phyloP scores from a whole-genome alignment of 2,888 invertebrate genomes.

The Nysson spinosus region DNA sequence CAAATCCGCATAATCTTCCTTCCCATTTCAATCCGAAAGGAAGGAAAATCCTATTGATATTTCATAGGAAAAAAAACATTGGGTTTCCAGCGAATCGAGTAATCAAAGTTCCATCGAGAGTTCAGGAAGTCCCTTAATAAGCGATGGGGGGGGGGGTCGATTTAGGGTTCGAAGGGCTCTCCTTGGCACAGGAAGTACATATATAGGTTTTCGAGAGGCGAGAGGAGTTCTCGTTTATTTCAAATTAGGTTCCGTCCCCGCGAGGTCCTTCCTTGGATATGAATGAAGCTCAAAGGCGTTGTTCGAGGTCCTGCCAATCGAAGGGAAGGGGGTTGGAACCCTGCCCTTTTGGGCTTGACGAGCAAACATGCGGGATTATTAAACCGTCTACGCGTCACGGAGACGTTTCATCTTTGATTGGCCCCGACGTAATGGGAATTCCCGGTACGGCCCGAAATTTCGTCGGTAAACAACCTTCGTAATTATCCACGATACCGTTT shows the following conservation, averaged over 20 bases:
- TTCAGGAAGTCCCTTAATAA: conserved; percentile 6
- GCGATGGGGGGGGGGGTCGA: not conserved
- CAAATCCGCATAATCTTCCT: too few relatives aligned
- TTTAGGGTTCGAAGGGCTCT: not conserved
- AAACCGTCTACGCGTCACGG: conserved; percentile 62
- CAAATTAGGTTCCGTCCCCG: conserved; percentile 53
- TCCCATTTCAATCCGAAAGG: too few relatives aligned
- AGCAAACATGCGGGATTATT: conserved; percentile 74
- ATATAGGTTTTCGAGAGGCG: not conserved
- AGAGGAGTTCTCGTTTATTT: conserved; percentile 59
- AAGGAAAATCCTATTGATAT: too few relatives aligned
- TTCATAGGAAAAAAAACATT: too few relatives aligned
- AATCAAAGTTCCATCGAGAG: not conserved
- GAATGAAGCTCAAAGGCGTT: conserved; percentile 67
- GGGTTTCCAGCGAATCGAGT: too few relatives aligned
- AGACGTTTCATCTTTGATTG: conserved; percentile 71
- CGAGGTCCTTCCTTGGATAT: conserved; percentile 53
- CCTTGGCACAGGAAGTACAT: not conserved
- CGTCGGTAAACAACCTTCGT: too few relatives aligned
- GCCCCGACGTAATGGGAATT: conserved; percentile 66
- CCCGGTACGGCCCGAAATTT: conserved; percentile 46
- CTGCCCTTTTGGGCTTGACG: conserved; percentile 37
- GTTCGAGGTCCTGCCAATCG: conserved; percentile 51
- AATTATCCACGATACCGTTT: too few relatives aligned
- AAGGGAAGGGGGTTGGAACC: conserved; percentile 22